phyloP scores from a whole-genome alignment of 2,888 invertebrate species.

The Synanthedon tipuliformis region DNA sequence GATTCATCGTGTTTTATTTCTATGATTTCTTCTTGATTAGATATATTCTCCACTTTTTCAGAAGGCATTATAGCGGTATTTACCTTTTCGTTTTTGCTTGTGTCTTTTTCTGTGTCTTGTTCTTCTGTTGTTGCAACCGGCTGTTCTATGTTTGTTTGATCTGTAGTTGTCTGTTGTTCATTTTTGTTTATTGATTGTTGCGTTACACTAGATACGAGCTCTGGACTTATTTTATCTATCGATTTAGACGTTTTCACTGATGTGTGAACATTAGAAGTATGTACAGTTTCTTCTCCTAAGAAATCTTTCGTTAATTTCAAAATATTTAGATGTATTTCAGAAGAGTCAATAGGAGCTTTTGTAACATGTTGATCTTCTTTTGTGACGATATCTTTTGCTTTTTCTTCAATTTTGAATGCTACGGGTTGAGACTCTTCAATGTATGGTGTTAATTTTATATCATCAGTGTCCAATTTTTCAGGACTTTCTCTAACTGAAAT shows the following conservation, averaged over 20 bases:
- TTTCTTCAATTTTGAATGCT: too few relatives aligned
- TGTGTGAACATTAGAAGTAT: not conserved
- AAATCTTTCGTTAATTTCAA: not conserved
- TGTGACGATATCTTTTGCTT: too few relatives aligned
- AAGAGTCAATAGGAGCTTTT: too few relatives aligned
- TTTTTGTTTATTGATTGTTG: too few relatives aligned
- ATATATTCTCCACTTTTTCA: not conserved
- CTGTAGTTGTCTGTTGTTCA: too few relatives aligned
- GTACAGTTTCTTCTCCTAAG: not conserved
- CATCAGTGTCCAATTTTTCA: too few relatives aligned
- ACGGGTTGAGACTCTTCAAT: too few relatives aligned
- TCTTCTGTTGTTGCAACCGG: not conserved
- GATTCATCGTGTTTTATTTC: not conserved
- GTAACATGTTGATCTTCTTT: too few relatives aligned
- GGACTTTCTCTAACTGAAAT: too few relatives aligned
- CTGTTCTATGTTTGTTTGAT: not conserved
- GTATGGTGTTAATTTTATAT: too few relatives aligned
- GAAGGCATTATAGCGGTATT: not conserved
- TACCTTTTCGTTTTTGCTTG: not conserved
- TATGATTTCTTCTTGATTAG: not conserved
- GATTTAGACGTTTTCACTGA: not conserved
- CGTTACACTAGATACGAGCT: too few relatives aligned
- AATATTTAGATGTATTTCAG: not conserved
- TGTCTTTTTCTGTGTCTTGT: not conserved
- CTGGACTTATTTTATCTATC: too few relatives aligned